Base-by-base conservation (phyloP, 35 echinoderm and acorn worm genomes). In the Nesometra sesokonis region DNA sequence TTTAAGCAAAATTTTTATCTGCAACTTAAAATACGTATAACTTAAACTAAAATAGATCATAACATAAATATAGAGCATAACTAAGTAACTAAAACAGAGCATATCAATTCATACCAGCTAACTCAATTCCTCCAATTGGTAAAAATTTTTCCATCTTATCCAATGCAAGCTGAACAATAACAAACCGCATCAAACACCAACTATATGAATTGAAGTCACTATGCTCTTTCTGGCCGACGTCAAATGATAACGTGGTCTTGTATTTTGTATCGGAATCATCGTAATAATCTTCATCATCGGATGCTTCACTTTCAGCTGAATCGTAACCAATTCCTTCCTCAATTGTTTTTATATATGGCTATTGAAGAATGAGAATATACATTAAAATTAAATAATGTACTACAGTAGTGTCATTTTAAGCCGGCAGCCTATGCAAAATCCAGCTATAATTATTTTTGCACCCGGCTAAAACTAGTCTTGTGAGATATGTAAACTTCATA, bases 171-270 rank as follows among this genome's bases (percentile, higher is more conserved):
- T 90, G 89, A 78, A 99, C 35, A 29, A 91, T 89, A 34, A 88
- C 90, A 83, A 88, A 94, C 30, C 96, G 88, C 90, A 99, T 92
- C 77, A 99, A 76, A 89, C 96, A 99, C 96, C 96, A 99, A 84
- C 96, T 99, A 40, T 92, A 99, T 0, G 96, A 99, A 37, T 87
- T 92, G 13, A 84, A 80, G 77, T 99, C 96, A 7, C 87, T 87
- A 80, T 90, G 93, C 82, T 99, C 90, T 21, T 86, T 86, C 30
- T 91, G 85, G 0, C 89, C 90, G 0, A 67, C 88, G 85, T 39
- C 79, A 47, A 37, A 88, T 82, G 13, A 84, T 33, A 33, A 38
- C 30, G 37, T 29, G 78, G 43, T 40, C 46, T 76, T 88, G 84
- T 78, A 77, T 35, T 35, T 82, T n/a, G 33, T 13, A 30, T 67